Base-by-base conservation (phyloP, 2,113 vertebrate species). In the Cyprinodon variegatus region DNA sequence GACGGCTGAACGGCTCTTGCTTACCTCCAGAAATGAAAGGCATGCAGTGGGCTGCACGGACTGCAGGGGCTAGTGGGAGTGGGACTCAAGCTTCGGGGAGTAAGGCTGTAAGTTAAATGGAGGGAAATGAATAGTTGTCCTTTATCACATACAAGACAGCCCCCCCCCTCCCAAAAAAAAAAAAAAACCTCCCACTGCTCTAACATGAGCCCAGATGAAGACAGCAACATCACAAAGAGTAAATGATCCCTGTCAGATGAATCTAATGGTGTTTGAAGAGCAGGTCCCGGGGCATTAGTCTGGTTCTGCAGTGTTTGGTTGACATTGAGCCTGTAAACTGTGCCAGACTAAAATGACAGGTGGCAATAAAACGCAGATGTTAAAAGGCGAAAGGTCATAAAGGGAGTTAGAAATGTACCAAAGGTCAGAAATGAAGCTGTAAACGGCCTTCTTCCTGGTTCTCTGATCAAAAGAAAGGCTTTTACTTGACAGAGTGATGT, bases 1-100 rank as follows among this genome's bases (percentile, higher is more conserved):
- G 76, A 78, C 41, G 75, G 65, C 36, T 76, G 72, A 81, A 85
- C 76, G 84, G 71, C 86, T 86, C 68, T 78, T 1, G 95, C 98
- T 99, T 98, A 99, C 98, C 98, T 99, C 97, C 97, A 99, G 90
- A 99, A 99, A 95, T 99, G 98, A 94, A 99, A 98, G 73, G 96
- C 96, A 94, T 98, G 96, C 95, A 99, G 95, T 83, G 98, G 98
- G 88, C 98, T 99, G 95, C 97, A 98, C 80, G 98, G 97, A 80
- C 98, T 99, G 97, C 97, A 98, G 81, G 98, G 98, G 82, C 98
- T 99, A 96, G 98, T 98, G 93, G 97, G 97, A 96, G 98, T 98
- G 92, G 98, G 97, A 93, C 98, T 99, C 97, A 98, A 95, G 94
- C 98, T 99, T 94, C 98, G 95, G 87, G 97, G 97, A 90, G 98